Conservation (phyloP, 2,888 invertebrate genomes). For the Sturmia bella region DNA sequence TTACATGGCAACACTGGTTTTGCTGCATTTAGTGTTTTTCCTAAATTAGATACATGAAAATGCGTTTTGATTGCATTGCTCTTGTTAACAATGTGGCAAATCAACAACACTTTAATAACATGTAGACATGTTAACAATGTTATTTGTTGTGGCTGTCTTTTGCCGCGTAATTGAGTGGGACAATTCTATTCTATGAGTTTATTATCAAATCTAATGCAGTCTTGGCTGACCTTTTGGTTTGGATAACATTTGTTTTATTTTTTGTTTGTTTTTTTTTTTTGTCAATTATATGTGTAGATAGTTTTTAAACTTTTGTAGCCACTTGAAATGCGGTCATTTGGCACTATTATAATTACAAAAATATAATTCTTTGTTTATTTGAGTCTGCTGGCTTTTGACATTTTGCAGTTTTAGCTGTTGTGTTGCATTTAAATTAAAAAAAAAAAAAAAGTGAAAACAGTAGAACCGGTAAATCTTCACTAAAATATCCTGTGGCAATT, state of each 20-base stretch:
- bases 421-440: conserved; percentile 26
- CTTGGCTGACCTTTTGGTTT: conserved; percentile 2
- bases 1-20: background rate
- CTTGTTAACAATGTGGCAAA: conserved; percentile 17
- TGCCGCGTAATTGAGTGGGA: background rate
- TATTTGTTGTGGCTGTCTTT: conserved; percentile 32
- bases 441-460: conserved; percentile 57
- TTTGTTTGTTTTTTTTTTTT: too few relatives aligned
- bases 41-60: conserved; percentile 20
- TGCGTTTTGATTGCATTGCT: conserved; percentile 15
- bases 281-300: too few relatives aligned
- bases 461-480: conserved; percentile 41
- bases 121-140: conserved; percentile 49
- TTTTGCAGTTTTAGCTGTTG: conserved; percentile 3
- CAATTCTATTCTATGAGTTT: too few relatives aligned
- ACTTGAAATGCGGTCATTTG: too few relatives aligned
- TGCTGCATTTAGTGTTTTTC: background rate
- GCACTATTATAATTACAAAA: background rate
- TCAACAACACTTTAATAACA: conserved; percentile 43
- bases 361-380: background rate
- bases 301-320: too few relatives aligned
- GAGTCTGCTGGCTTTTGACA: background rate
- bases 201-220: too few relatives aligned
- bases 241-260: background rate
- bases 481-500: conserved; percentile 47